Evolutionary conservation across 2,797 vertebrate species (phyloP), one percentile per base, ranked within the genome.

Genomic region (Oryzias sinensis): DNA sequence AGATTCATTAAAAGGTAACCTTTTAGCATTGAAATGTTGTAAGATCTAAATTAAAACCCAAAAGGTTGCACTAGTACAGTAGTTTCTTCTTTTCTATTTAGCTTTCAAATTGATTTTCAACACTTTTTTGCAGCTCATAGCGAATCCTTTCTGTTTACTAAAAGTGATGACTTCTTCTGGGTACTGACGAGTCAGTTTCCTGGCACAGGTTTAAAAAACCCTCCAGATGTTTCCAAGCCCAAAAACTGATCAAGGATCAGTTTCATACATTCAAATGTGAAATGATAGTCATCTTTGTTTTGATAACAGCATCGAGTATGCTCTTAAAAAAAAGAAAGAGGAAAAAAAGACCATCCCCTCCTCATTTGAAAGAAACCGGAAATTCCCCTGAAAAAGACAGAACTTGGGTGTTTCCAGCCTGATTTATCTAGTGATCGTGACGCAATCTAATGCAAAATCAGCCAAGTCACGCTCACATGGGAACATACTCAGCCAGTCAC

Each of bases 341-440:
- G 14, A 2, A 43, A 82, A 80, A 22, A 22, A 22, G 20, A 0
- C 1, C 29, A 77, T 0, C 44, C 72, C 67, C 56, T 50, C 46
- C 17, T 9, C 33, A 17, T 68, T 65, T 18, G 51, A 14, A 57
- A 70, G 68, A 15, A 79, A 14, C 24, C 1, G 48, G 41, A 54
- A 77, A 70, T 77, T 79, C 70, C 81, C 80, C 80, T 70, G 24
- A 1, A 4, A 4, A 5, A 45, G 24, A 14, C 17, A 49, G 49
- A 27, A 65, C 1, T n/a, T 4, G 75, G 83, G 69, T 83, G 74
- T 83, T 87, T 78, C 74, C 75, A 76, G 20, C 13, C 0, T 41
- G 2, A 16, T 43, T 14, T 2, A 4, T 27, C 15, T 42, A 9
- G 33, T 37, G 9, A 11, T 37, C 50, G 6, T 49, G n/a, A 37